A percentile compares a stretch with the other conserved stretches of the same genome.
These are phyloP conservation scores for Philopotamus ludificatus DNA, from an alignment of 1,140 invertebrate genomes.

Conservation along the genomic window DNA sequence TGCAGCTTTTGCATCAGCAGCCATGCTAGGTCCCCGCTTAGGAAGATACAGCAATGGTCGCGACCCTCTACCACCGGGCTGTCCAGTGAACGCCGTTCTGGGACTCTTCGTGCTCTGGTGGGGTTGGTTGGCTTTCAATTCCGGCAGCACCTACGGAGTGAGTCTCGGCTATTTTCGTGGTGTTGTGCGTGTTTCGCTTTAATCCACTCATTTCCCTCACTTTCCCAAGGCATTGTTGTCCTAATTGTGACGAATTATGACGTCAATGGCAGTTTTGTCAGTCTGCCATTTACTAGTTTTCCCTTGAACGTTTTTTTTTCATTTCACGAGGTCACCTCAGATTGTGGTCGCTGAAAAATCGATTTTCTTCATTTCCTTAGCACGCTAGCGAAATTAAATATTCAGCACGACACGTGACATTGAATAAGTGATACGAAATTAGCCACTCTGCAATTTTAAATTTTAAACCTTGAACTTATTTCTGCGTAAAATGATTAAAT, in stretches of 20 bases:
- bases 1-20: conserved; percentile 80
- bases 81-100: conserved; percentile 87
- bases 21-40: conserved; percentile 86
- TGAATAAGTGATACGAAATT: neutral
- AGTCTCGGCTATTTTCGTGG: conserved; percentile 44
- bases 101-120: conserved; percentile 94
- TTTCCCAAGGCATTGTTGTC: too few relatives aligned
- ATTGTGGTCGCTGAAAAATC: conserved; percentile 1
- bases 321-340: neutral
- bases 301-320: neutral
- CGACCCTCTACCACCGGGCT: conserved; percentile 76
- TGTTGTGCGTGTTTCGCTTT: neutral
- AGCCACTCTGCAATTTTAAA: too few relatives aligned
- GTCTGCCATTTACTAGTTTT: neutral
- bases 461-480: too few relatives aligned
- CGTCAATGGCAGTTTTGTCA: neutral
- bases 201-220: too few relatives aligned
- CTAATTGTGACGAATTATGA: neutral
- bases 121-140: conserved; percentile 94
- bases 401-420: neutral
- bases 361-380: neutral
- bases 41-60: conserved; percentile 79
- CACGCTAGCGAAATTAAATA: conserved; percentile 1
- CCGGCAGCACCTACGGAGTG: conserved; percentile 81
- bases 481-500: too few relatives aligned